A percentile compares a stretch with the other conserved stretches of the same genome.
Conservation (phyloP, 2,113 vertebrate genomes). For the Colossoma macropomum region DNA sequence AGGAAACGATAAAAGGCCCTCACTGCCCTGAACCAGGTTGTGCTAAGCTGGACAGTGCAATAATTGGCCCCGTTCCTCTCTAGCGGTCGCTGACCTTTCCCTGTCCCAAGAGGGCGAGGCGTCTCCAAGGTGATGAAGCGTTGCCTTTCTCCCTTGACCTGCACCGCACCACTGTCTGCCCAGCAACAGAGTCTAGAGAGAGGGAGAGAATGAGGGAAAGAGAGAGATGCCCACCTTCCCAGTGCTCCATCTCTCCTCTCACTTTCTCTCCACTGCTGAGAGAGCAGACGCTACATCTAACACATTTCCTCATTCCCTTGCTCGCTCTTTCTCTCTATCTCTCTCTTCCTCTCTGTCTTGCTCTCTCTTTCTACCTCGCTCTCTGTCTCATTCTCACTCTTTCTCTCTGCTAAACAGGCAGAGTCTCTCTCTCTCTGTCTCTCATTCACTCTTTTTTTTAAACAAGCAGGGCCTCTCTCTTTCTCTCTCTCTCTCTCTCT, state of each 20-base stretch:
- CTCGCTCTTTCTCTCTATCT: background rate
- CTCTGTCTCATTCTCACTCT: slow-evolving; percentile 1
- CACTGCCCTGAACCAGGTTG: background rate
- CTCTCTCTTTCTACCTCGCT: slow-evolving; percentile 5
- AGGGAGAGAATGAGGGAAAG: background rate
- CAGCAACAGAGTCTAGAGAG: slow-evolving; percentile 44
- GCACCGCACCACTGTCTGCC: slow-evolving; percentile 43
- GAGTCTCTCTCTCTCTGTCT: background rate
- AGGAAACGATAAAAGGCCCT: background rate
- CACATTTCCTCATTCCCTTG: slow-evolving; percentile 27
- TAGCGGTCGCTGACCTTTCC: slow-evolving; percentile 35
- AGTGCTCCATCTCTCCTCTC: slow-evolving; percentile 10
- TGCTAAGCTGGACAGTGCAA: background rate
- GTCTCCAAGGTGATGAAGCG: slow-evolving; percentile 23
- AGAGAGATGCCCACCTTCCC: background rate
- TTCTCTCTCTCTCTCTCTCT: slow-evolving; percentile 4
- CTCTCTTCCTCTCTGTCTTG: background rate
- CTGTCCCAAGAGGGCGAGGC: background rate
- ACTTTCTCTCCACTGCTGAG: slow-evolving; percentile 29
- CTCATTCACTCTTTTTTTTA: background rate
- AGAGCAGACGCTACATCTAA: slow-evolving; percentile 46
- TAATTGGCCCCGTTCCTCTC: slow-evolving; percentile 1
- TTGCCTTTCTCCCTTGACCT: slow-evolving; percentile 34
- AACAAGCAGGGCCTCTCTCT: slow-evolving; percentile 7
- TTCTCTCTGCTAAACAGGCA: background rate